These are phyloP conservation scores for Oenanthe oenanthe DNA, from an alignment of 2,113 vertebrate species.

Conservation along the genomic window DNA sequence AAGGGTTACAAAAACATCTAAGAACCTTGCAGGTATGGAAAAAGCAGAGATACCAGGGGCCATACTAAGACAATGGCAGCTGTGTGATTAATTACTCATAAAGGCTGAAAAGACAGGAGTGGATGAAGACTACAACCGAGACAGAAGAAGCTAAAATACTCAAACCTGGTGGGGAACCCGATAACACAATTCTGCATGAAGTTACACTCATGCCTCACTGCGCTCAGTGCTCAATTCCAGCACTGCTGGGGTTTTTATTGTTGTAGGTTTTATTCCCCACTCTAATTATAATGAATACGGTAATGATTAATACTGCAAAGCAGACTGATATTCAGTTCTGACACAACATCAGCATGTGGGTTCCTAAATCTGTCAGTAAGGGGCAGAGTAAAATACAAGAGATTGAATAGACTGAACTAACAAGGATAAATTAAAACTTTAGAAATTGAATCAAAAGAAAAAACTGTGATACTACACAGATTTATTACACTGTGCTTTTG, in stretches of 20 bases:
- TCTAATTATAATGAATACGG: slow-evolving; percentile 25
- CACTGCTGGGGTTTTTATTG: neutral
- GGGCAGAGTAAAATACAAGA: neutral
- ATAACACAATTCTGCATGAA: neutral
- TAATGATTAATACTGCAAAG: slow-evolving; percentile 3
- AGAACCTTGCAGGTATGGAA: neutral
- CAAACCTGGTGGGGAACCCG: neutral
- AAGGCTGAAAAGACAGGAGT: neutral
- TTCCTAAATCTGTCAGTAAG: neutral
- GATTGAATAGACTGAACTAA: neutral
- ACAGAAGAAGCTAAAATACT: neutral
- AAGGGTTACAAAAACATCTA: neutral
- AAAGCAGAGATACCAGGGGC: neutral
- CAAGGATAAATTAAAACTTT: neutral
- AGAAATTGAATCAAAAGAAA: neutral
- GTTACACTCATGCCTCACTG: neutral
- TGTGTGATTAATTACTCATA: slow-evolving; percentile 7
- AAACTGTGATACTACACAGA: neutral
- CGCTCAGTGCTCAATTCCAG: neutral
- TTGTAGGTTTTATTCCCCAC: neutral
- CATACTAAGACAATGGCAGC: neutral
- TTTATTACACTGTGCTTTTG: neutral
- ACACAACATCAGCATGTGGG: neutral
- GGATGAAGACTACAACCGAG: neutral
- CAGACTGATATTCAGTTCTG: neutral